Evolutionary conservation across 2,888 invertebrate genomes (phyloP).

Genomic region (Fissipunctia ypsillon): DNA sequence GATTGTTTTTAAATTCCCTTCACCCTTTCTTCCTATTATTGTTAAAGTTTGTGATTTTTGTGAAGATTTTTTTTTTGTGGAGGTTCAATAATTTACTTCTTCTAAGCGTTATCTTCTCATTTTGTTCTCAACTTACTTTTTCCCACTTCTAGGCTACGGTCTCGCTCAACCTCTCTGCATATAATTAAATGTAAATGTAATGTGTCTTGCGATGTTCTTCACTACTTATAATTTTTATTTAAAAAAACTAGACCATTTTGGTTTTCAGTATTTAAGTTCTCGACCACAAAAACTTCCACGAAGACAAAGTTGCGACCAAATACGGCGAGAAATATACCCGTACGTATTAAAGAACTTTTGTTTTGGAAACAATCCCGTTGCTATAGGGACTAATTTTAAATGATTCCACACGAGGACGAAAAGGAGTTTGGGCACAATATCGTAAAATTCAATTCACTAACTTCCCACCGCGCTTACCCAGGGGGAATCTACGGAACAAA

Average conservation of each 20-base stretch:
- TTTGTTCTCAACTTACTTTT: background rate
- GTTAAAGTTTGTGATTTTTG: no score
- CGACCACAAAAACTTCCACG: constrained; percentile 39
- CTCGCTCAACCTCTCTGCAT: background rate
- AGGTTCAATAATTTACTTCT: background rate
- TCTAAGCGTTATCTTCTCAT: background rate
- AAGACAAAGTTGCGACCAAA: constrained; percentile 44
- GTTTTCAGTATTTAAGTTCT: constrained; percentile 5
- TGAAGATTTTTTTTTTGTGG: no score
- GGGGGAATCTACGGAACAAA: constrained; percentile 64
- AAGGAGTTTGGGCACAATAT: constrained; percentile 64
- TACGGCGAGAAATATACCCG: constrained; percentile 22
- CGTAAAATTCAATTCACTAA: constrained; percentile 75
- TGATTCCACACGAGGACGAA: constrained; percentile 55
- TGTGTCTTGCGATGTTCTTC: no score
- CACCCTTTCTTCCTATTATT: no score
- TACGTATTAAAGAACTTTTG: constrained; percentile 55
- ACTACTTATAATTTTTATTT: background rate
- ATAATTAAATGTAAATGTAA: background rate
- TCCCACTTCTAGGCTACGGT: background rate
- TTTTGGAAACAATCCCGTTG: constrained; percentile 46
- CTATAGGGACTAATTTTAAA: constrained; percentile 64
- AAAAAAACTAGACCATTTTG: background rate
- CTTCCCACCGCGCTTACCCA: constrained; percentile 57
- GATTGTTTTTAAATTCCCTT: no score